Evolutionary conservation across 2,888 invertebrate genomes (phyloP).

Genomic region (Pomacea canaliculata): DNA sequence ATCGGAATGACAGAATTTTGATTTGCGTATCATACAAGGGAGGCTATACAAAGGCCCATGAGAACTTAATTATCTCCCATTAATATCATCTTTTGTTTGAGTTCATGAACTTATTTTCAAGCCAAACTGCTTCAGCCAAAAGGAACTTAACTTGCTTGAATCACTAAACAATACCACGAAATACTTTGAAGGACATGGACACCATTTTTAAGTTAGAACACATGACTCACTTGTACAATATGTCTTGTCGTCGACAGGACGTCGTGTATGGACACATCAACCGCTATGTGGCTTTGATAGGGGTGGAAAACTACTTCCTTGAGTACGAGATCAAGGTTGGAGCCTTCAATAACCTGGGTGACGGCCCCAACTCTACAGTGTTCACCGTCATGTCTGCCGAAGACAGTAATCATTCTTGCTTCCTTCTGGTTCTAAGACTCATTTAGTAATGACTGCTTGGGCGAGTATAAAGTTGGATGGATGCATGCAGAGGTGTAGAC

Average conservation of each 20-base stretch:
- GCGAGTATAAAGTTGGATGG: not conserved
- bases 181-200: no score
- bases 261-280: not conserved
- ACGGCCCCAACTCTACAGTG: conserved; percentile 84
- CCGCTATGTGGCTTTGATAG: conserved; percentile 48
- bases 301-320: conserved; percentile 66
- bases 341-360: conserved; percentile 74
- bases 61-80: no score
- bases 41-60: no score
- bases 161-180: no score
- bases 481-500: not conserved
- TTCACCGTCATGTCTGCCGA: conserved; percentile 74
- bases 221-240: no score
- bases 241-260: not conserved
- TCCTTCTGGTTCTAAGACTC: not conserved
- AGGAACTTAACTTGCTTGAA: no score
- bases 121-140: no score
- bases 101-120: no score
- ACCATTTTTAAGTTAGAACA: no score
- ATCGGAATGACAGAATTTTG: no score
- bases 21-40: no score
- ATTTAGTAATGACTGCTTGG: not conserved
- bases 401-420: conserved; percentile 30
- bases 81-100: no score
- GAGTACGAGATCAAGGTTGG: conserved; percentile 68